phyloP scores from a whole-genome alignment of 2,888 invertebrate genomes.

The Dynastes hyllus region DNA sequence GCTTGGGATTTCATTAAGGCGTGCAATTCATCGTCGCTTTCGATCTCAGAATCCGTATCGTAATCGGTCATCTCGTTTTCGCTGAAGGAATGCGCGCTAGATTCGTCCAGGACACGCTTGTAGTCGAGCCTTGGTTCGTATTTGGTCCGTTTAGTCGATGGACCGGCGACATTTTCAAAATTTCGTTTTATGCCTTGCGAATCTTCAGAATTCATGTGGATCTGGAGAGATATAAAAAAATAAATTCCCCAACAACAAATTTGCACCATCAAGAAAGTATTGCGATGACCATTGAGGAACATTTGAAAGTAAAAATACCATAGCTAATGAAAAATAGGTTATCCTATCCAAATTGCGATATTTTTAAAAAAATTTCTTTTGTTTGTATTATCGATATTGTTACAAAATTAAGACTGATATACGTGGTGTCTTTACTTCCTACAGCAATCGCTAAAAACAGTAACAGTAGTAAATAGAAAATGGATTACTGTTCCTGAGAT shows the following conservation, averaged over 20 bases:
- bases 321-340: no score
- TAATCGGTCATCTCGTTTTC: conserved; percentile 68
- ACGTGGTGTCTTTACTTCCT: no score
- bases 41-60: conserved; percentile 67
- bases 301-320: no score
- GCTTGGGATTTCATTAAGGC: conserved; percentile 49
- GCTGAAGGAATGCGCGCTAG: conserved; percentile 66
- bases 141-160: conserved; percentile 56
- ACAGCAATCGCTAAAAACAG: no score
- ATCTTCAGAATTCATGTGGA: conserved; percentile 52
- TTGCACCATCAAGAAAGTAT: no score
- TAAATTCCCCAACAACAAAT: background rate
- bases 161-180: conserved; percentile 54
- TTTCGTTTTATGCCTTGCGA: conserved; percentile 57
- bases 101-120: conserved; percentile 63
- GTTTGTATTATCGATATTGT: no score
- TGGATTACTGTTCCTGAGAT: no score
- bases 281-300: no score
- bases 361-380: no score
- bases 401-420: no score
- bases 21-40: conserved; percentile 70
- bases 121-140: conserved; percentile 49
- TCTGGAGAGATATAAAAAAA: conserved; percentile 11
- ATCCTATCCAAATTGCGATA: no score
- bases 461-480: no score